Evolutionary conservation across 1,140 invertebrate genomes (phyloP).

Genomic region (Hypothenemus hampei): DNA sequence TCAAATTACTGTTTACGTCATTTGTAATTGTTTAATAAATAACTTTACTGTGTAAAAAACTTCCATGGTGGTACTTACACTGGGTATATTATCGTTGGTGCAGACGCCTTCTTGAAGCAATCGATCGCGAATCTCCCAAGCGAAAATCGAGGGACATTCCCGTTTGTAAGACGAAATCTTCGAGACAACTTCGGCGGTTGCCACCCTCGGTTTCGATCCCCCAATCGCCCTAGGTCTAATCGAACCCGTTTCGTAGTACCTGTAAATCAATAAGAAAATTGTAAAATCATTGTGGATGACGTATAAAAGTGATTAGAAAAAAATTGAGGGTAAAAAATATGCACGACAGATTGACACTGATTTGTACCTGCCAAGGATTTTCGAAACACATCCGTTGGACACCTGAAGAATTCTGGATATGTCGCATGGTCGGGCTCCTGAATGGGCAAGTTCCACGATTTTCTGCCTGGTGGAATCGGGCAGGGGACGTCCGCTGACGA

Average conservation of each 20-base stretch:
- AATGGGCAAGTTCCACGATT: conserved; percentile 96
- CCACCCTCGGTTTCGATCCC: conserved; percentile 92
- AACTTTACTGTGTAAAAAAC: too few species aligned
- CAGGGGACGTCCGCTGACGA: conserved; percentile 94
- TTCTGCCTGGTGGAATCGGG: conserved; percentile 95
- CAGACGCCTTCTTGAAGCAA: conserved; percentile 94
- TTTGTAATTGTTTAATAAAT: too few species aligned
- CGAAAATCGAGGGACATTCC: conserved; percentile 96
- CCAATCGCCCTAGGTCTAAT: conserved; percentile 94
- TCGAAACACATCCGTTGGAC: conserved; percentile 93
- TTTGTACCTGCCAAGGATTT: conserved; percentile 89
- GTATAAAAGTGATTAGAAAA: background rate
- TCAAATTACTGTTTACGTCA: too few species aligned
- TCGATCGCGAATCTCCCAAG: conserved; percentile 96
- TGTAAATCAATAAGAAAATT: conserved; percentile 50
- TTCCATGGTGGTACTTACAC: too few species aligned
- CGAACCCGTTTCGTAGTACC: conserved; percentile 98
- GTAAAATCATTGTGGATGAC: too few species aligned
- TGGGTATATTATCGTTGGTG: conserved; percentile 99
- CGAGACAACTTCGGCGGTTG: conserved; percentile 87
- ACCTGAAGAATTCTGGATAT: conserved; percentile 96
- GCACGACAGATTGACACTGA: too few species aligned
- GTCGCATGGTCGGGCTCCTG: conserved; percentile 94
- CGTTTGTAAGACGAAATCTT: conserved; percentile 95
- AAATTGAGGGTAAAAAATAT: background rate